Evolutionary conservation across 1,140 invertebrate species (phyloP).

Genomic region (Melipona quadrifasciata): DNA sequence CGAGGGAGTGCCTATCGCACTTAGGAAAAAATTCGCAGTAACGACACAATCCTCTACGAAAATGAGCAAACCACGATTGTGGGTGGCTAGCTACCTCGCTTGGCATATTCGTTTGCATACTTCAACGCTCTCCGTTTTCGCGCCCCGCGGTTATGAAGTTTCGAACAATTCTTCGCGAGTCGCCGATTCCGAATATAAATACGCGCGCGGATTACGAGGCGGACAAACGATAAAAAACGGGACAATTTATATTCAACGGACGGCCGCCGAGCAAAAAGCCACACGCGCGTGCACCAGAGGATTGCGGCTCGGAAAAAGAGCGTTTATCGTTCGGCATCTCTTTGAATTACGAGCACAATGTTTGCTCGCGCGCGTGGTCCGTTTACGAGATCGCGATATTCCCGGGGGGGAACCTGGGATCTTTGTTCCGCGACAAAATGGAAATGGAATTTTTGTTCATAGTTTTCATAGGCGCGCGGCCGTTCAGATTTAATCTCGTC

Average conservation of each 20-base stretch:
- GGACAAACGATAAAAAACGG: conserved; percentile 3
- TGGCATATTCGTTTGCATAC: too few species aligned
- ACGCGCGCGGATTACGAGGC: background rate
- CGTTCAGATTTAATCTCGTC: conserved; percentile 51
- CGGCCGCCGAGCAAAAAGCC: background rate
- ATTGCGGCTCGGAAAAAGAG: conserved; percentile 19
- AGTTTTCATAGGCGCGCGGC: conserved; percentile 27
- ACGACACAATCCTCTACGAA: too few species aligned
- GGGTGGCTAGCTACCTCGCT: too few species aligned
- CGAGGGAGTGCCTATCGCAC: too few species aligned
- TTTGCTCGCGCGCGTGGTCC: conserved; percentile 22
- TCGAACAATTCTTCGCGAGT: background rate
- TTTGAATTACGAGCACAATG: conserved; percentile 45
- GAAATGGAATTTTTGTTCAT: conserved; percentile 53
- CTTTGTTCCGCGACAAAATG: conserved; percentile 29
- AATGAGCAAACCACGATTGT: too few species aligned
- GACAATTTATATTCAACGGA: conserved; percentile 27
- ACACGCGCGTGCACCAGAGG: background rate
- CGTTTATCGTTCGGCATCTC: conserved; percentile 55
- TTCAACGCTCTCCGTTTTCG: too few species aligned
- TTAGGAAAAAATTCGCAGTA: too few species aligned
- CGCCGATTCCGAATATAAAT: background rate
- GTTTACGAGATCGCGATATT: conserved; percentile 41
- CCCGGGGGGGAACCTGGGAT: background rate
- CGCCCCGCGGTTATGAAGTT: background rate